phyloP scores from a whole-genome alignment of 2,113 vertebrate species.

The Carassius auratus region DNA sequence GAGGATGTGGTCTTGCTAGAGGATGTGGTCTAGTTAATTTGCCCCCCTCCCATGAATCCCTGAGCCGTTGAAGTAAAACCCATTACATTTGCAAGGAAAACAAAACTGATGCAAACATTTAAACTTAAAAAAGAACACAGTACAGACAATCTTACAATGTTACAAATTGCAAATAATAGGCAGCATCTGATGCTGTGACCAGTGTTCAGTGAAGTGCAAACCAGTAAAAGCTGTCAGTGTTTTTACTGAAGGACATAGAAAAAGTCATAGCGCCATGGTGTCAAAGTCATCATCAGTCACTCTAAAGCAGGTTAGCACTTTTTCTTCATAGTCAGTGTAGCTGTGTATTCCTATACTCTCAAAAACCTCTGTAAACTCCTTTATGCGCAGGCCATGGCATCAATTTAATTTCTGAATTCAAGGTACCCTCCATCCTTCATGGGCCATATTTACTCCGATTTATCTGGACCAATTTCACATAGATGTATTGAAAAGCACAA shows the following conservation, averaged over 20 bases:
- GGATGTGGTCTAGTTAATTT: no score
- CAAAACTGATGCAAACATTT: no score
- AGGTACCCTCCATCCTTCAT: background rate
- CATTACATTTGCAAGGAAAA: no score
- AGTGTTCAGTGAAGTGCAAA: background rate
- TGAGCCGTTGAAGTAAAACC: no score
- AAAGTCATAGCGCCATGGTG: background rate
- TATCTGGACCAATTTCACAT: background rate
- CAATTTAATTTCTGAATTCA: slow-evolving; percentile 1
- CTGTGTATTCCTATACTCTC: background rate
- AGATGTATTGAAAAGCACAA: slow-evolving; percentile 6
- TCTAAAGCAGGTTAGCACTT: background rate
- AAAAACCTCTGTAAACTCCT: background rate
- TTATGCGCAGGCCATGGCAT: slow-evolving; percentile 1
- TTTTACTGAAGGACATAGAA: background rate
- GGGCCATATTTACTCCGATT: background rate
- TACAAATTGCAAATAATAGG: background rate
- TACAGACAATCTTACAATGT: background rate
- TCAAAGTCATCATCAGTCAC: background rate
- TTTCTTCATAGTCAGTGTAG: background rate
- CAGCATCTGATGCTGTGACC: background rate
- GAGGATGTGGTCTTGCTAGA: no score
- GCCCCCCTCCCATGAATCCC: no score
- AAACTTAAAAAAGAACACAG: no score
- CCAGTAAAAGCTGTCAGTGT: background rate